These are phyloP conservation scores for Myxocyprinus asiaticus DNA, from an alignment of 2,113 vertebrate genomes.

Conservation along the genomic window DNA sequence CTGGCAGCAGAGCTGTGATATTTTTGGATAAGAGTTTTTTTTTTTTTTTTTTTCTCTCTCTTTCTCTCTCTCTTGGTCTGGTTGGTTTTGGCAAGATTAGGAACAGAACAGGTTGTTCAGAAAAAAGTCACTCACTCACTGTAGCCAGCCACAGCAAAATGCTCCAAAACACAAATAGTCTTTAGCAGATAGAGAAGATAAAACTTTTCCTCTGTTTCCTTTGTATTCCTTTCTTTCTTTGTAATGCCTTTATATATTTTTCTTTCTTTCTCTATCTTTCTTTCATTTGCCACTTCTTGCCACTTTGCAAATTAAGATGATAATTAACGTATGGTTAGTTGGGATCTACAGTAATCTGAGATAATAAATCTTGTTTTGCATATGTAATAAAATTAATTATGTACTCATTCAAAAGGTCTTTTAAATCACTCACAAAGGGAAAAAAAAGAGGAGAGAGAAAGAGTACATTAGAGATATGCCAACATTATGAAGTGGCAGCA, in stretches of 20 bases:
- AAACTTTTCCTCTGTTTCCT: too few relatives aligned
- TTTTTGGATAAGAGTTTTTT: constrained; percentile 46
- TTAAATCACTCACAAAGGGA: neutral
- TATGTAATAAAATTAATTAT: neutral
- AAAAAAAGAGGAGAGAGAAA: neutral
- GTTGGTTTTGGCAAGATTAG: constrained; percentile 73
- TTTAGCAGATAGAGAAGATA: constrained; percentile 54
- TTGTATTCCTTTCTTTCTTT: too few relatives aligned
- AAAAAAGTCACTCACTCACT: constrained; percentile 56
- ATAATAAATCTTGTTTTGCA: neutral
- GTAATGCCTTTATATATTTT: too few relatives aligned
- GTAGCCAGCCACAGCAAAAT: constrained; percentile 62
- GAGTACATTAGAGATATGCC: neutral
- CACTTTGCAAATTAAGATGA: too few relatives aligned
- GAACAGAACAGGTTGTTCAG: constrained; percentile 72
- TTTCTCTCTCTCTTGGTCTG: constrained; percentile 48
- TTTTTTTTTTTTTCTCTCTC: constrained; percentile 28
- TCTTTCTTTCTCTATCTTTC: too few relatives aligned
- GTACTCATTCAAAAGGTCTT: constrained; percentile 58
- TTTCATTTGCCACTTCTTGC: too few relatives aligned
- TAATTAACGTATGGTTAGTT: too few relatives aligned
- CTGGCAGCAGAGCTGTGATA: constrained; percentile 18
- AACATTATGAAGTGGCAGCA: constrained; percentile 9
- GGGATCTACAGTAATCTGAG: too few relatives aligned
- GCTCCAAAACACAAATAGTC: constrained; percentile 67